These are phyloP conservation scores for Oxyruncus cristatus DNA, from an alignment of 2,113 vertebrate species.

Conservation along the genomic window DNA sequence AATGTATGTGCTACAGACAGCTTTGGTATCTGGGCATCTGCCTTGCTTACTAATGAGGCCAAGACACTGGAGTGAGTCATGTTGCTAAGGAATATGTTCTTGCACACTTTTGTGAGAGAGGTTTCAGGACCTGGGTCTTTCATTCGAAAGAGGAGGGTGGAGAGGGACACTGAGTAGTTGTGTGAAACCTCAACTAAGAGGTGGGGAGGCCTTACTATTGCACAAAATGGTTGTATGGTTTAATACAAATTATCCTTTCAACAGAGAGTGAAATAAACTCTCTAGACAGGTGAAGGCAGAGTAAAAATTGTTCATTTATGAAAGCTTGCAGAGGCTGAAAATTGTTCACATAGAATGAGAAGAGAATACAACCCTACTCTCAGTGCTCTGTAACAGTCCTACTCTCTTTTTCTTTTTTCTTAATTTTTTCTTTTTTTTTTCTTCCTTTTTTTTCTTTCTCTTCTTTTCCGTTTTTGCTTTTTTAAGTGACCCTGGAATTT, in stretches of 20 bases:
- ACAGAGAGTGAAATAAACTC: background rate
- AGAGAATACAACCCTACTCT: background rate
- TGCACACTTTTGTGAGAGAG: background rate
- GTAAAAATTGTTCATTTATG: background rate
- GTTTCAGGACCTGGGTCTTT: background rate
- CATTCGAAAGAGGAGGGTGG: background rate
- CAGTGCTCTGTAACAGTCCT: background rate
- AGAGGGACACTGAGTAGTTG: background rate
- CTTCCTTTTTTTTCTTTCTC: background rate
- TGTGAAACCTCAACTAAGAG: background rate
- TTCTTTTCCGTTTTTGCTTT: background rate
- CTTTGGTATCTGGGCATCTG: background rate
- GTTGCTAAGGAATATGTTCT: slow-evolving; percentile 8
- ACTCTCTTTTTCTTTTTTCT: background rate
- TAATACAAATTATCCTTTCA: background rate
- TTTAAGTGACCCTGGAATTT: background rate
- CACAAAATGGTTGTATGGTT: background rate
- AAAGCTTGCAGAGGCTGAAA: background rate
- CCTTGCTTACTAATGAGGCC: slow-evolving; percentile 55
- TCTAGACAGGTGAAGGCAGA: background rate
- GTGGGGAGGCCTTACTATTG: background rate
- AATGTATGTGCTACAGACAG: slow-evolving; percentile 4
- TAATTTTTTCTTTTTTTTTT: background rate
- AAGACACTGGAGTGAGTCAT: background rate
- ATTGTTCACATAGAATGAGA: background rate